Evolutionary conservation across 2,888 invertebrate genomes (phyloP).

Genomic region (Scaptomyza tumidula): DNA sequence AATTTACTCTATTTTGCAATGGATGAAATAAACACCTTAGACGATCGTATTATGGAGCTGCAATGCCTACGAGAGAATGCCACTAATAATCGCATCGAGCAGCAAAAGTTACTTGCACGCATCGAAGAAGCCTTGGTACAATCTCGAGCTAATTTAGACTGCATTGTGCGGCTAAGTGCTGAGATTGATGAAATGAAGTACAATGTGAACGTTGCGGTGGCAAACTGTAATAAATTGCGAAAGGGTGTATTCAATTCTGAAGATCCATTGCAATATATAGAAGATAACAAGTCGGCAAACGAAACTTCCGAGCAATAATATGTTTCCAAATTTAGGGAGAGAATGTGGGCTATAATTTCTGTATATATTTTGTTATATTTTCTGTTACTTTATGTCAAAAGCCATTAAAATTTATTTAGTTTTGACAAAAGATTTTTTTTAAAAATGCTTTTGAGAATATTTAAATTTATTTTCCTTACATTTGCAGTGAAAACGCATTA

Average conservation of each 20-base stretch:
- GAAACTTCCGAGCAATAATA: too few species aligned
- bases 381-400: background rate
- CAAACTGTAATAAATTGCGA: background rate
- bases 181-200: conserved; percentile 41
- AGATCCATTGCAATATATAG: background rate
- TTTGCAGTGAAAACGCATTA: background rate
- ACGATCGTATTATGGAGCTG: conserved; percentile 26
- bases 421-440: background rate
- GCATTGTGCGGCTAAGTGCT: conserved; percentile 28
- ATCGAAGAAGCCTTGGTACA: conserved; percentile 33
- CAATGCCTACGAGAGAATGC: conserved; percentile 55
- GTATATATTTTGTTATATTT: background rate
- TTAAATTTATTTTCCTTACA: background rate
- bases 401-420: background rate
- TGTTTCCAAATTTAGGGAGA: background rate
- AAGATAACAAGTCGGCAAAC: background rate
- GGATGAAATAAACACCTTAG: conserved; percentile 28
- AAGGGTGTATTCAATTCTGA: background rate
- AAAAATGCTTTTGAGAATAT: background rate
- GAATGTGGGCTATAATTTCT: background rate
- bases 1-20: conserved; percentile 21
- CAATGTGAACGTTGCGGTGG: conserved; percentile 24
- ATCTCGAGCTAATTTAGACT: conserved; percentile 29
- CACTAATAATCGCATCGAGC: conserved; percentile 42
- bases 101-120: conserved; percentile 30